Percentiles rank a stretch among this genome's conserved stretches.
Conservation (phyloP, 2,113 vertebrate genomes). For the Aplodontia rufa region DNA sequence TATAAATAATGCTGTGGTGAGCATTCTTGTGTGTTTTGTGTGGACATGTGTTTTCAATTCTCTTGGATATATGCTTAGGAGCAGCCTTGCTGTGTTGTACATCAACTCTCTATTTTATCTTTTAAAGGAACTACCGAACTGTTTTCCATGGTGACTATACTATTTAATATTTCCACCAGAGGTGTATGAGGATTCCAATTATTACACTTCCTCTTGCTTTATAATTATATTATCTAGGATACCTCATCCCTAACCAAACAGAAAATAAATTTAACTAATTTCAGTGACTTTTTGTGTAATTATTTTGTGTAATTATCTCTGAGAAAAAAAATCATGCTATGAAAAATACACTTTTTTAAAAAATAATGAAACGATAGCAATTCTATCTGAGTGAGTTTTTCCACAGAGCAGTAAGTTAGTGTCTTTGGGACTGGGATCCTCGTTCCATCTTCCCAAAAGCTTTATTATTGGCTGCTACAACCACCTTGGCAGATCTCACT, state of each 20-base stretch:
- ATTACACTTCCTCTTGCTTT: not conserved
- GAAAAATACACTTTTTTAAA: not conserved
- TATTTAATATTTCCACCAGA: not conserved
- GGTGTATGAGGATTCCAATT: not conserved
- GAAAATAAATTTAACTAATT: not conserved
- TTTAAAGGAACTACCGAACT: not conserved
- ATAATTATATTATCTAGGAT: not conserved
- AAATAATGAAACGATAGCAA: not conserved
- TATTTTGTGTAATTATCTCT: not conserved
- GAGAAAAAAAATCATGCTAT: not conserved
- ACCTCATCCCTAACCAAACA: not conserved
- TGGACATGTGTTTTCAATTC: not conserved
- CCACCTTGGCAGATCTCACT: not conserved
- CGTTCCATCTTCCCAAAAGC: not conserved
- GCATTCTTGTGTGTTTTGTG: not conserved
- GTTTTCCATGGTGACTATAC: not conserved
- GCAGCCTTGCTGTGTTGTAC: not conserved
- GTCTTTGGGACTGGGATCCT: not conserved
- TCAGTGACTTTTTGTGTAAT: not conserved
- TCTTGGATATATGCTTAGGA: not conserved
- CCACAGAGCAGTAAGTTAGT: not conserved
- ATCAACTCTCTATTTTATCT: not conserved
- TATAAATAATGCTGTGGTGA: not conserved
- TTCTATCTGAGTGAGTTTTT: not conserved
- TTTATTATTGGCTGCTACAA: not conserved